Evolutionary conservation across 2,888 invertebrate species (phyloP).

Genomic region (Rotaria magnacalcarata): DNA sequence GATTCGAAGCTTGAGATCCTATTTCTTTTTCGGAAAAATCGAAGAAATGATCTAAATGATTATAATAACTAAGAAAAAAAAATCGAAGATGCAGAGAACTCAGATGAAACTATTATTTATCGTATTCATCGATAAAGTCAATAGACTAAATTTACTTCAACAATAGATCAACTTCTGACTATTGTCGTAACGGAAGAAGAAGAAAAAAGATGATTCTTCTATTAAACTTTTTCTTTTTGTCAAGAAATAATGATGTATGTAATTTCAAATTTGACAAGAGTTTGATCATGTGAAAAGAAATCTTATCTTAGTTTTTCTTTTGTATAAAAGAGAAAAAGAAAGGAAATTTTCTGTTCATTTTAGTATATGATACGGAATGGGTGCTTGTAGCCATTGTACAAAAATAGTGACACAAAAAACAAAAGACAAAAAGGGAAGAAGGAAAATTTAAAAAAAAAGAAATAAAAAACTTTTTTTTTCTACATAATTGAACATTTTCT

Average conservation of each 20-base stretch:
- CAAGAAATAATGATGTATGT: not conserved
- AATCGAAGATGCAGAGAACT: not conserved
- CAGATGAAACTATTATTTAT: not conserved
- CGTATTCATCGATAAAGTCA: not conserved
- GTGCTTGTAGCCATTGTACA: constrained; percentile 17
- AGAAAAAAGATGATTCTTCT: not conserved
- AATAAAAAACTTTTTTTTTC: not conserved
- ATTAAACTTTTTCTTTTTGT: not conserved
- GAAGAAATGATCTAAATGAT: not conserved
- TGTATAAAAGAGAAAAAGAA: not conserved
- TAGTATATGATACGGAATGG: not conserved
- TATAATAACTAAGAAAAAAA: not conserved
- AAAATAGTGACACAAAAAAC: constrained; percentile 16
- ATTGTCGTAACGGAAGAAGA: not conserved
- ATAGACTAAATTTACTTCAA: not conserved
- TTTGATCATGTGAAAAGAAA: not conserved
- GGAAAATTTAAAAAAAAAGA: not conserved
- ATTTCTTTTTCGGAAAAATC: not conserved
- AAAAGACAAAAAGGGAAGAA: not conserved
- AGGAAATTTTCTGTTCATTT: not conserved
- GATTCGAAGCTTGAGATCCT: not conserved
- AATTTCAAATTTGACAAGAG: not conserved
- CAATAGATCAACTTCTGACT: not conserved
- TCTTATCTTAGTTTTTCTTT: constrained; percentile 5
- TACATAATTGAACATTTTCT: constrained; percentile 32